Evolutionary conservation across 2,888 invertebrate genomes (phyloP), one percentile per base, ranked within the genome.

Genomic region (Syritta pipiens): DNA sequence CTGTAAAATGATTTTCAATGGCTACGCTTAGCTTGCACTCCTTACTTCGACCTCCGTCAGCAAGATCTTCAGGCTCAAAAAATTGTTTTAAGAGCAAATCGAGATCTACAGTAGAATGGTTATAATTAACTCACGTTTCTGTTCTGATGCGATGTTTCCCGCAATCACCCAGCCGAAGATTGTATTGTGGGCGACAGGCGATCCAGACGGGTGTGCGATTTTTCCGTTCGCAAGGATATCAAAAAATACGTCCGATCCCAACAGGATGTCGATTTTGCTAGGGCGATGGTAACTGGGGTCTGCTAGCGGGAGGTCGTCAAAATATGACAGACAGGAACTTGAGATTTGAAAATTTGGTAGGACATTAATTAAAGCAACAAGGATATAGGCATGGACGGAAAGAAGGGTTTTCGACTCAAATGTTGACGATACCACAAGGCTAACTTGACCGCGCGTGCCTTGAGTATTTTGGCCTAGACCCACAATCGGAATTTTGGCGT

Each of bases 211-310:
- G 28, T 51, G 20, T 1, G 2, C 37, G 4, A 37, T 37, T 37
- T 10, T 32, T 9, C 35, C 35, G 1, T 37, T 24, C 3, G 3
- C 7, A 12, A 53, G 42, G 5, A 48, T 32, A 7, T 75, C 24
- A 7, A 75, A 68, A 12, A 75, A 67, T 26, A 67, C 20, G 19
- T 67, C 59, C 5, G 68, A 51, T 0, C 68, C 75, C 5, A 68
- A 7, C 5, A 68, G 28, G 24, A 76, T 62, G 12, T 76, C 68
- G 35, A 76, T 55, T 48, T 46, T 40, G 5, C n/a, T 22, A 4
- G 60, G 32, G 0, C 7, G 22, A n/a, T 7, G 20, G 37, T 22
- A 67, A 5, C 2, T 5, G 14, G 20, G 49, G 20, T 75, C 75
- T 7, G 67, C 67, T 9, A 60, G 26, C 1, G 6, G 3, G 1